phyloP scores from a whole-genome alignment of 2,797 vertebrate species.

The Amblyopsis hoosieri region DNA sequence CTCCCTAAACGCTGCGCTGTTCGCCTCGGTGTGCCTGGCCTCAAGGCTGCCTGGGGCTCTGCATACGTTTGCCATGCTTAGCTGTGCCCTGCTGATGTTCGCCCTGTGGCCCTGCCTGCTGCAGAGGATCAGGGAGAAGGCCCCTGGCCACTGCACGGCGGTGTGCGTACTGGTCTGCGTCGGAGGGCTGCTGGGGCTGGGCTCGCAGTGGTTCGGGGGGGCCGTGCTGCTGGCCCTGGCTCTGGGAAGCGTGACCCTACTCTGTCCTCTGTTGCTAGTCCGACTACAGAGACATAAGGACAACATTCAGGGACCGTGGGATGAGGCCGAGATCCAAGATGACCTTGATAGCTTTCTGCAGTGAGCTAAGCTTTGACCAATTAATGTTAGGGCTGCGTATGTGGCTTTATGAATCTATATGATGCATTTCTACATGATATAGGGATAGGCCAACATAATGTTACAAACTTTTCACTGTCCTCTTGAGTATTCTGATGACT shows the following conservation, averaged over 20 bases:
- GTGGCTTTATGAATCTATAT: too few relatives aligned
- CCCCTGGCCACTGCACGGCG: slow-evolving; percentile 78
- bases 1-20: slow-evolving; percentile 96
- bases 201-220: slow-evolving; percentile 79
- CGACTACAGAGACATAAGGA: slow-evolving; percentile 92
- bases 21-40: slow-evolving; percentile 93
- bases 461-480: too few relatives aligned
- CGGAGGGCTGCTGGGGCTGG: slow-evolving; percentile 78
- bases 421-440: too few relatives aligned
- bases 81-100: slow-evolving; percentile 92
- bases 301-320: slow-evolving; percentile 98
- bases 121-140: slow-evolving; percentile 83
- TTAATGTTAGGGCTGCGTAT: background rate
- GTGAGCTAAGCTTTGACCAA: slow-evolving; percentile 42
- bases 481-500: too few relatives aligned
- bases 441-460: too few relatives aligned
- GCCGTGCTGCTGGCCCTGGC: slow-evolving; percentile 84
- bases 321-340: slow-evolving; percentile 96
- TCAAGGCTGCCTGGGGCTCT: slow-evolving; percentile 90
- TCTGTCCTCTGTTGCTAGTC: slow-evolving; percentile 91
- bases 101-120: slow-evolving; percentile 96
- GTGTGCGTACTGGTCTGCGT: slow-evolving; percentile 84
- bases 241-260: slow-evolving; percentile 81
- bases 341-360: slow-evolving; percentile 87
- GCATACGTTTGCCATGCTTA: slow-evolving; percentile 93